Evolutionary conservation across 2,797 vertebrate species (phyloP).

Genomic region (Parambassis ranga): DNA sequence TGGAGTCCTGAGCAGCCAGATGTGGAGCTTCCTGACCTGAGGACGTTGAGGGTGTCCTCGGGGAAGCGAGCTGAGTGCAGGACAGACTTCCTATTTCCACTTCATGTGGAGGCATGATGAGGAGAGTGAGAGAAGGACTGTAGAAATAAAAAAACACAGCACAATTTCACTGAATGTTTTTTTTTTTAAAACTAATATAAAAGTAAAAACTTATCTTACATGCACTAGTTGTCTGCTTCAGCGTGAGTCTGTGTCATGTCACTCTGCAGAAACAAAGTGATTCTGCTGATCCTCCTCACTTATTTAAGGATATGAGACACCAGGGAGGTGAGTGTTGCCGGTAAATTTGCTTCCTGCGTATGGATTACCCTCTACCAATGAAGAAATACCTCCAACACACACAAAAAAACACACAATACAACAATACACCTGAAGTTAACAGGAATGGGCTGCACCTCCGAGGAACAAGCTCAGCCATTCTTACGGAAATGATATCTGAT

Average conservation of each 20-base stretch:
- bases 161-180: background rate
- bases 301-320: background rate
- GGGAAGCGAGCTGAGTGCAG: background rate
- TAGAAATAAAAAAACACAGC: background rate
- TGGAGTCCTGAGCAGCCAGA: background rate
- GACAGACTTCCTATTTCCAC: background rate
- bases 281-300: background rate
- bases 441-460: no score
- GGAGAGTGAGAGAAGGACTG: background rate
- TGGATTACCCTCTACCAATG: no score
- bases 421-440: background rate
- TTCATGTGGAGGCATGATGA: background rate
- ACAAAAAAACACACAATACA: no score
- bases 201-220: no score
- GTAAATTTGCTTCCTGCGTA: background rate
- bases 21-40: background rate
- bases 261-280: background rate
- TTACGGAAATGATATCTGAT: background rate
- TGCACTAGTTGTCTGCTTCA: no score
- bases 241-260: background rate
- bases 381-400: no score
- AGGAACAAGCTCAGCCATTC: background rate
- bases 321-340: background rate
- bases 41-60: background rate
- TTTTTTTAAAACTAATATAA: no score